These are phyloP conservation scores for Trissoscelio sp. DNA, from an alignment of 2,888 invertebrate genomes.

Conservation along the genomic window DNA sequence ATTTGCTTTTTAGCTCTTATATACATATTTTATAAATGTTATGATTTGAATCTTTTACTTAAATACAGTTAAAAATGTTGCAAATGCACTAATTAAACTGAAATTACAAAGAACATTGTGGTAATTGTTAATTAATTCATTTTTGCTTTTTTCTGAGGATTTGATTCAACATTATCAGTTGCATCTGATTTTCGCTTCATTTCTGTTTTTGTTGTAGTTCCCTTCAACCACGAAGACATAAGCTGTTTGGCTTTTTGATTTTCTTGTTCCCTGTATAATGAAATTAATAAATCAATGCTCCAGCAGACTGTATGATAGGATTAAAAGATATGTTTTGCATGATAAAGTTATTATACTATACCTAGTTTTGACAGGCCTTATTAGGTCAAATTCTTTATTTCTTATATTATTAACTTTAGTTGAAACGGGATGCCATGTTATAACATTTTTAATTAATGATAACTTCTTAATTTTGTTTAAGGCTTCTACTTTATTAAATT, in stretches of 20 bases:
- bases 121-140: not conserved
- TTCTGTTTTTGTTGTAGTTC: slow-evolving; percentile 47
- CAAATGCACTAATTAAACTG: too few species aligned
- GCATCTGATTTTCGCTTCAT: slow-evolving; percentile 32
- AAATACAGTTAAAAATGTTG: too few species aligned
- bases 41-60: too few species aligned
- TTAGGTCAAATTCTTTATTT: slow-evolving; percentile 87
- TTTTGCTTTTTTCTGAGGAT: slow-evolving; percentile 28
- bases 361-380: slow-evolving; percentile 83
- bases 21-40: too few species aligned
- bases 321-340: slow-evolving; percentile 46
- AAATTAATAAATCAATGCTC: slow-evolving; percentile 73
- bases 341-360: slow-evolving; percentile 54
- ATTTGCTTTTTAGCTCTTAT: too few species aligned
- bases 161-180: not conserved
- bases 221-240: slow-evolving; percentile 84
- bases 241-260: slow-evolving; percentile 74
- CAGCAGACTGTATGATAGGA: slow-evolving; percentile 54
- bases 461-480: slow-evolving; percentile 84
- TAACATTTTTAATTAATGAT: slow-evolving; percentile 64
- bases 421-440: slow-evolving; percentile 89
- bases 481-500: slow-evolving; percentile 84
- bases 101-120: too few species aligned
- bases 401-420: slow-evolving; percentile 89
- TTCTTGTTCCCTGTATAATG: slow-evolving; percentile 78